These are phyloP conservation scores for Anguilla pacifica DNA, from an alignment of 2,797 vertebrate genomes.

Conservation along the genomic window DNA sequence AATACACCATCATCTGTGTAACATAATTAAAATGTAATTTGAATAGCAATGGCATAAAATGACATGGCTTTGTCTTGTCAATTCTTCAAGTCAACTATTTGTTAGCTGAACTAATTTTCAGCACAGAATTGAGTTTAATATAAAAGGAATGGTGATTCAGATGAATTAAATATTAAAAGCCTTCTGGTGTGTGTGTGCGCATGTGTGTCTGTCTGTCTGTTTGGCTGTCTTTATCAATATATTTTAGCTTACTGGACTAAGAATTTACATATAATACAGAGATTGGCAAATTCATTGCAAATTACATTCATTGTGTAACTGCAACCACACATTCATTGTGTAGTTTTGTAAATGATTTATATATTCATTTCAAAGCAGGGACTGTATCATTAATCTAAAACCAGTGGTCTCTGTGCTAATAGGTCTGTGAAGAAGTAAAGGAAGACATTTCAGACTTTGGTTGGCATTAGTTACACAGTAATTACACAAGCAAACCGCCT, in stretches of 20 bases:
- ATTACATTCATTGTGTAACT: too few relatives aligned
- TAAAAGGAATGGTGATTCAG: not conserved
- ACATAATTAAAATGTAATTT: not conserved
- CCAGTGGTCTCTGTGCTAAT: not conserved
- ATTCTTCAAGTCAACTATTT: conserved; percentile 3
- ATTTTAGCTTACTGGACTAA: not conserved
- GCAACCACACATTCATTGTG: too few relatives aligned
- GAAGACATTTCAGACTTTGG: not conserved
- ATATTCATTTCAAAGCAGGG: not conserved
- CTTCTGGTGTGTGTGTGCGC: not conserved
- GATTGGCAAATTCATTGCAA: not conserved
- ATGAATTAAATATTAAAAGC: not conserved
- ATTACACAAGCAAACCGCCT: not conserved
- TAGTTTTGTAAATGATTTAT: not conserved
- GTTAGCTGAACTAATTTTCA: not conserved
- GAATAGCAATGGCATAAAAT: not conserved
- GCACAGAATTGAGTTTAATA: not conserved
- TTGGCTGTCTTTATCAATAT: not conserved
- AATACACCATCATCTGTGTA: not conserved
- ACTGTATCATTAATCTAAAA: not conserved
- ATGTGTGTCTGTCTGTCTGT: not conserved
- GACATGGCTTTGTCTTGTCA: not conserved
- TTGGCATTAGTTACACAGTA: not conserved
- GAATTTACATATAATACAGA: not conserved
- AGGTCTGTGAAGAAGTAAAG: not conserved